Base-by-base conservation (phyloP, 2,797 vertebrate species). In the Tiaroga cobitis region DNA sequence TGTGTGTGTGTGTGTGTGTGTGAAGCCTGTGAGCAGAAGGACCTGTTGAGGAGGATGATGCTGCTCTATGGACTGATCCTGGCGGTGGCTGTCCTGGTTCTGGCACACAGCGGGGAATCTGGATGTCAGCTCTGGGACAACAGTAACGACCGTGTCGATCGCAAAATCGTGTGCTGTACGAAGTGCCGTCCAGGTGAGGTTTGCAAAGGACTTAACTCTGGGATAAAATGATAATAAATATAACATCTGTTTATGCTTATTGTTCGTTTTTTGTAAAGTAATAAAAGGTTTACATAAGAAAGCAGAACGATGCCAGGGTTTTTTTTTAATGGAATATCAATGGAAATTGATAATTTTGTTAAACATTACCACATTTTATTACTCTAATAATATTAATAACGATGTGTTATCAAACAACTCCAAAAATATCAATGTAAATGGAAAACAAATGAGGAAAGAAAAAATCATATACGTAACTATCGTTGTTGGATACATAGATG, bases 121-220 rank as follows among this genome's bases (percentile, higher is more conserved):
- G 84, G 81, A 80, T 90, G 89, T 80, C 7, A 16, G 1, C 0
- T 34, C 0, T 90, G 80, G 80, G 8, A 0, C 0, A 0, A 0
- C 9, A 0, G 15, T 3, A 0, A 3, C 0, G 4, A 16, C 2
- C 0, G 15, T 3, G 0, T 2, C 0, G 4, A 1, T 5, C 0
- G 11, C 1, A 26, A 11, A 4, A 0, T 2, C 0, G 69, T 85
- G 9, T 88, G 89, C 84, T 90, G 89, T 37, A 2, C 0, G 0
- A 72, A 6, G 37, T 90, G 89, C 76, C 73, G 68, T 2, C 78
- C 86, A 84, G 89, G 89, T 90, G 78, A 21, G 87, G 41, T 34
- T 41, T 18, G 10, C 2, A 24, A 76, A 56, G 32, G 74, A 32
- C 21, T 32, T 37, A 1, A 3, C 21, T 37, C 54, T 59, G 3